Base-by-base conservation (phyloP, 30 jellyfish, hydroid and myxozoan species). In the Nemopilema nomurai region DNA sequence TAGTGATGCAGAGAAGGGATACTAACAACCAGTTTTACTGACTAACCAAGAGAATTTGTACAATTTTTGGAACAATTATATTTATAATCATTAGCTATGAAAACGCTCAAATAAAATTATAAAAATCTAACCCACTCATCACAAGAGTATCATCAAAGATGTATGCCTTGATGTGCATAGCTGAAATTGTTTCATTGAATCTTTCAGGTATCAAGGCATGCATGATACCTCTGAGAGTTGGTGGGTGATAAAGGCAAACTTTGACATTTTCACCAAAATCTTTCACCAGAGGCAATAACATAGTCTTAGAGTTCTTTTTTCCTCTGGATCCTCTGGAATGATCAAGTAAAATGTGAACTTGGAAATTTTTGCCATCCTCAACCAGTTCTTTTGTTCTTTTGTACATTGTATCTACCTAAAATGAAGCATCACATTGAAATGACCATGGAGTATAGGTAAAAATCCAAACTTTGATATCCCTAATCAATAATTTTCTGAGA, bases 261-360 rank as follows among this genome's bases (percentile, higher is more conserved):
- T 71, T 94, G 70, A 95, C 90, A 67, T 81, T 81, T 21, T 76
- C 71, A 18, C 87, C 77, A 76, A 85, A 94, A 25, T 89, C 92
- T 41, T 89, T 83, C 79, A 82, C 71, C 65, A 94, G 32, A 6
- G 99, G 99, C 62, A 79, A 64, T 20, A 94, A 90, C 96, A 94
- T 81, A 64, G 97, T 94, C 49, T 97, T 77, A 28, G 99, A 94
- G 71, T 82, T 94, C 52, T 84, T 90, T n/a, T 31, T 69, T 4
- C 99, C 99, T 72, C 99, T 80, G 23, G 99, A 94, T 62, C 97
- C 99, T 26, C 99, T 65, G n/a, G 99, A 89, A 75, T 90, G 92
- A 49, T 94, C 99, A 28, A 94, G 80, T 28, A 94, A 82, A 69
- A 94, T 68, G 76, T 86, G 81, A 50, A 89, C 67, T 50, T 73